A percentile compares a stretch with the other conserved stretches of the same genome.
Evolutionary conservation across 1,140 invertebrate species (phyloP).

Genomic region (Vollenhovia emeryi): DNA sequence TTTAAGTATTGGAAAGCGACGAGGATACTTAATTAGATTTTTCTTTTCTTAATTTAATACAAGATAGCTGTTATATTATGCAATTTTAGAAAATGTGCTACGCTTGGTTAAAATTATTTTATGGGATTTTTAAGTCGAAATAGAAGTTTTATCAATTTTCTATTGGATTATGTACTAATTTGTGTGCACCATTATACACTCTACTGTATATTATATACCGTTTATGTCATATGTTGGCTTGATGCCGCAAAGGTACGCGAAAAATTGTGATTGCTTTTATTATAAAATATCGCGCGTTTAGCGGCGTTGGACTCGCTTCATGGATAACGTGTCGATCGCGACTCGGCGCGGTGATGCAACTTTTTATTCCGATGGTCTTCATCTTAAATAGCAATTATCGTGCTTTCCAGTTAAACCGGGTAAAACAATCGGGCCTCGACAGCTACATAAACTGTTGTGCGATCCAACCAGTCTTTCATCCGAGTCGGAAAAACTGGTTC

Average conservation of each 20-base stretch:
- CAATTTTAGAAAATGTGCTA: not conserved
- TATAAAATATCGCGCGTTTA: not conserved
- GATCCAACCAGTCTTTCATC: conserved; percentile 70
- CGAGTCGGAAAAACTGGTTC: conserved; percentile 71
- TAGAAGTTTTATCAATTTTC: not conserved
- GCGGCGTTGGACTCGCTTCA: conserved; percentile 11
- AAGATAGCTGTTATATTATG: not conserved
- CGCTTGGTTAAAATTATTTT: not conserved
- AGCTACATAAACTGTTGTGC: conserved; percentile 58
- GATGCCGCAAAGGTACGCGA: not conserved
- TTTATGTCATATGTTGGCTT: not conserved
- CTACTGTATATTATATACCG: not conserved
- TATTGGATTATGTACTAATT: not conserved
- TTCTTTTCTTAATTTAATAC: not conserved
- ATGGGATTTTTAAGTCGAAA: not conserved
- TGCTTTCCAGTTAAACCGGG: conserved; percentile 69
- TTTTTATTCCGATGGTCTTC: conserved; percentile 57
- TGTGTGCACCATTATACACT: not conserved
- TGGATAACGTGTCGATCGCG: conserved; percentile 31
- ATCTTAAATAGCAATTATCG: conserved; percentile 71
- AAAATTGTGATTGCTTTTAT: conserved; percentile 5
- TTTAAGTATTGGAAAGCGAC: not conserved
- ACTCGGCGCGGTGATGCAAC: conserved; percentile 54
- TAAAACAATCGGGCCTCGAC: conserved; percentile 67
- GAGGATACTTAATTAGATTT: not conserved